Percentiles rank a stretch among this genome's conserved stretches.
These are phyloP conservation scores for Drosophila monieri DNA, from an alignment of 2,888 invertebrate species.

Conservation along the genomic window DNA sequence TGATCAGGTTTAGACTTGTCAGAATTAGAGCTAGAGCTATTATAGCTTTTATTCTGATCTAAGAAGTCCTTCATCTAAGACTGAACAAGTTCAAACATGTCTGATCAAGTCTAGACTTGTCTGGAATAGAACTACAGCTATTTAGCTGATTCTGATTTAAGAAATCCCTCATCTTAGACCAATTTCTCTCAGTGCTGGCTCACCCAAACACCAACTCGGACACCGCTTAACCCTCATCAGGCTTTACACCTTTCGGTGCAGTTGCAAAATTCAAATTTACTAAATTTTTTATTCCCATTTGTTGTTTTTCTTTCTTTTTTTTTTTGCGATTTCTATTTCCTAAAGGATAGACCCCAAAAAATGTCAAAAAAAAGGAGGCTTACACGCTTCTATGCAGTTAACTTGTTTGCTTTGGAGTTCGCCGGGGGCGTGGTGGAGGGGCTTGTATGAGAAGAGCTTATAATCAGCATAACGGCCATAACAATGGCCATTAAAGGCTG, in stretches of 20 bases:
- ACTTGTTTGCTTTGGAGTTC: slow-evolving; percentile 20
- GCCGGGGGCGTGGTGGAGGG: too few species aligned
- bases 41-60: too few species aligned
- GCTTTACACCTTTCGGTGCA: slow-evolving; percentile 55
- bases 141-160: too few species aligned
- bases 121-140: too few species aligned
- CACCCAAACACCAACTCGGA: slow-evolving; percentile 17
- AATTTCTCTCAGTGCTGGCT: slow-evolving; percentile 8
- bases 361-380: slow-evolving; percentile 37
- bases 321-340: slow-evolving; percentile 30
- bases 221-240: slow-evolving; percentile 55
- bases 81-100: too few species aligned
- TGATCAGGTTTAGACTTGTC: too few species aligned
- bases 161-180: too few species aligned
- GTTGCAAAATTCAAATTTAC: slow-evolving; percentile 51
- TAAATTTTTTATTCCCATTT: slow-evolving; percentile 39
- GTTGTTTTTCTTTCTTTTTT: slow-evolving; percentile 13
- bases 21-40: too few species aligned
- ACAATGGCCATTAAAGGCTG: slow-evolving; percentile 58
- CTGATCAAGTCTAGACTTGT: too few species aligned
- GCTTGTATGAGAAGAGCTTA: slow-evolving; percentile 39
- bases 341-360: slow-evolving; percentile 25
- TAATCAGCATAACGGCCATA: slow-evolving; percentile 61
- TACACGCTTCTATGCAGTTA: slow-evolving; percentile 44
- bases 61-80: too few species aligned